These are phyloP conservation scores for Hemicordylus capensis DNA, from an alignment of 2,113 vertebrate species.

Conservation along the genomic window DNA sequence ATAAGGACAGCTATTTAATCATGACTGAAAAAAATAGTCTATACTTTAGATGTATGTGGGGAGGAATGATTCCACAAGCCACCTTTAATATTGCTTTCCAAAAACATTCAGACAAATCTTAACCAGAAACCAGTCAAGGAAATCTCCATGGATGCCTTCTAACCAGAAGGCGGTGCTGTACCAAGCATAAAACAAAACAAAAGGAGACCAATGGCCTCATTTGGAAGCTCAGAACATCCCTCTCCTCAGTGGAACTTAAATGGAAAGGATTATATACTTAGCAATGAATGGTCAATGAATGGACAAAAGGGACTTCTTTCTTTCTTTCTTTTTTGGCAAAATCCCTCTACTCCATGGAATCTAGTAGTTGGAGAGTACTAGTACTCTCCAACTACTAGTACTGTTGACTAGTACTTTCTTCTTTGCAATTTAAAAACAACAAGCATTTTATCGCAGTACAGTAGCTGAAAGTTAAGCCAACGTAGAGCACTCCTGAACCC, in stretches of 20 bases:
- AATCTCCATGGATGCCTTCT: neutral
- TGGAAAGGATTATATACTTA: conserved; percentile 22
- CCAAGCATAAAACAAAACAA: neutral
- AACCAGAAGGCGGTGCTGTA: neutral
- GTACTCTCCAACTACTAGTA: neutral
- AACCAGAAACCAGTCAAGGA: neutral
- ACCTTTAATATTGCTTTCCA: neutral
- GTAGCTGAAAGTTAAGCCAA: conserved; percentile 38
- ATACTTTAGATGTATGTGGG: conserved; percentile 6
- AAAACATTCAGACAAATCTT: neutral
- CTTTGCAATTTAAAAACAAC: conserved; percentile 29
- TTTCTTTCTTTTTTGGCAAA: too few species aligned
- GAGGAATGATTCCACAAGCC: neutral
- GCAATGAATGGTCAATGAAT: neutral
- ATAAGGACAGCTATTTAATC: conserved; percentile 9
- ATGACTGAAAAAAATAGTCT: neutral
- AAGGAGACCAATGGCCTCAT: neutral
- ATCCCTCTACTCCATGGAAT: neutral
- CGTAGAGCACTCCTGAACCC: conserved; percentile 43
- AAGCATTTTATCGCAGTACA: conserved; percentile 2
- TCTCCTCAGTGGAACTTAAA: neutral
- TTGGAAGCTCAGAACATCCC: conserved; percentile 1
- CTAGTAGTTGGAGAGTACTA: conserved; percentile 11
- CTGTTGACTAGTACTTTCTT: neutral
- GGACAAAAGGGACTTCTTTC: too few species aligned